These are phyloP conservation scores for Bubo scandiacus DNA, from an alignment of 2,113 vertebrate genomes.

Conservation along the genomic window DNA sequence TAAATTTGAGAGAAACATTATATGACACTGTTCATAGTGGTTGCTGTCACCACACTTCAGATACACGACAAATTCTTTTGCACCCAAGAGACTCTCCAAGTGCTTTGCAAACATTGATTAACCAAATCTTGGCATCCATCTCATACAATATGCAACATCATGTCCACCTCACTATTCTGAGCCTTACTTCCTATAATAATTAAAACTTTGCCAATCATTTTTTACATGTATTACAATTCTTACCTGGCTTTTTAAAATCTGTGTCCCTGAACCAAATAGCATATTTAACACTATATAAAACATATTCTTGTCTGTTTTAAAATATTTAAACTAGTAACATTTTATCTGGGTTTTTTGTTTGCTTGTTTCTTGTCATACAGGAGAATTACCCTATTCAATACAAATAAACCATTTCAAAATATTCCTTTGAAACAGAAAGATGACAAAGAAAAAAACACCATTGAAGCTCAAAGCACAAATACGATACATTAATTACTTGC, in stretches of 20 bases:
- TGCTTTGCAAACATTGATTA: conserved; percentile 7
- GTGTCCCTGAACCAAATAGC: neutral
- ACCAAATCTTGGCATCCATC: neutral
- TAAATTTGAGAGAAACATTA: neutral
- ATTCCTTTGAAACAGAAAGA: neutral
- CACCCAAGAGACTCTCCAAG: neutral
- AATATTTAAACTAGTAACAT: neutral
- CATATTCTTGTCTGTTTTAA: neutral
- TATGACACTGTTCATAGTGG: neutral
- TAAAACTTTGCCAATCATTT: neutral
- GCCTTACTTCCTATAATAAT: neutral
- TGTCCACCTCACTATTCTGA: neutral
- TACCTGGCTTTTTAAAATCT: neutral
- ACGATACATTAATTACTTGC: neutral
- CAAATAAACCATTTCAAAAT: neutral
- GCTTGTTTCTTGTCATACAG: neutral
- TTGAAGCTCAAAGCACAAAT: neutral
- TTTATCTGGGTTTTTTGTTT: neutral
- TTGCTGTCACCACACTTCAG: neutral
- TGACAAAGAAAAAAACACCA: neutral
- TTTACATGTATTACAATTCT: neutral
- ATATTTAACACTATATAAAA: neutral
- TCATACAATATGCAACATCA: conserved; percentile 5
- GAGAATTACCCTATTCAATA: neutral
- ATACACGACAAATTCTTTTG: neutral